Evolutionary conservation across 2,888 invertebrate species (phyloP), one percentile per base, ranked within the genome.

Genomic region (Malthinus flaveolus): DNA sequence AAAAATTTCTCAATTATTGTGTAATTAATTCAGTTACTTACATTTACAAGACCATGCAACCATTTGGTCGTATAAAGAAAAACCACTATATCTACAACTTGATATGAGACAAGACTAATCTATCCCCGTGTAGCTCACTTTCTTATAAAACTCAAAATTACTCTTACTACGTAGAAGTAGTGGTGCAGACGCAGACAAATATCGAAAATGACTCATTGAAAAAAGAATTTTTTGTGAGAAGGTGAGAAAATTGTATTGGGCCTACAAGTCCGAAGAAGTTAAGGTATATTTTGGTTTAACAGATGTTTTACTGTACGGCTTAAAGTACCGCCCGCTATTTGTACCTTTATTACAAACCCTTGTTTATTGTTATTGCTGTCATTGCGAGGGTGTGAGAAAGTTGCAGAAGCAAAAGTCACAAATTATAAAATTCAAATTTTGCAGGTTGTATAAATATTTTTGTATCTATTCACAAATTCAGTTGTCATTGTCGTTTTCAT

Each of bases 351-450:
- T 37, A 50, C 49, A 46, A 39, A 39, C 46, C 54, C 46, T 50
- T 48, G 46, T 59, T 62, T 64, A 62, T 64, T 64, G 55, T 64
- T 64, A 62, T 62, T 59, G 53, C 59, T 51, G 56, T 55, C 59
- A 52, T 64, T 54, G 62, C 61, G 34, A 23, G 48, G 55, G 62
- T 62, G 62, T 62, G 62, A 56, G 62, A 62, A 62, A 36, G 49
- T 49, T 48, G 42, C 33, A 50, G 49, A 56, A 37, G 52, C 37
- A 10, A 12, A 15, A 47, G 33, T 63, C 57, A 45, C 58, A 60
- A 63, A 57, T 58, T 53, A 59, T 62, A 62, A 62, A 62, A 62
- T 63, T 63, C 45, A 55, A 60, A 63, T 63, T 61, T 62, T 56
- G 51, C 56, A 58, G 61, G 61, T 61, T 61, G 56, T 56, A 53